Percentiles rank a stretch among this genome's conserved stretches.
Evolutionary conservation across 2,113 vertebrate genomes (phyloP).

Genomic region (Desmodus rotundus): DNA sequence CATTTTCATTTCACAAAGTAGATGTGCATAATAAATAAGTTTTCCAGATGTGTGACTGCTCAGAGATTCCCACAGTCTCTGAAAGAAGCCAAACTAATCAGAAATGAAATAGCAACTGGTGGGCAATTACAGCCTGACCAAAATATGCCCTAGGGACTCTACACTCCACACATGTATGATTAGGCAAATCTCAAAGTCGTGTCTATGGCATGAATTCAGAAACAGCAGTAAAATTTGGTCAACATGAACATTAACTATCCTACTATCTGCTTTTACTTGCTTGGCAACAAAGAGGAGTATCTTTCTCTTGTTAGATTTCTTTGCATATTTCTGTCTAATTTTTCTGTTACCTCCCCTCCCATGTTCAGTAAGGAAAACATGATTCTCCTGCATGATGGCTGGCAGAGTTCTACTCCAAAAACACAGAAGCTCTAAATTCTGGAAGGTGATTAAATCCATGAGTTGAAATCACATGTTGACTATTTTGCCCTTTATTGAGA

Average conservation of each 20-base stretch:
- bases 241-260: background rate
- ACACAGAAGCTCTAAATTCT: background rate
- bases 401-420: background rate
- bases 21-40: background rate
- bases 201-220: background rate
- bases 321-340: background rate
- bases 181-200: background rate
- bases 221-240: background rate
- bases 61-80: background rate
- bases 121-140: background rate
- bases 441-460: background rate
- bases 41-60: background rate
- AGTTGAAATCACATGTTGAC: background rate
- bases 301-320: background rate
- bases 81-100: slow-evolving; percentile 53
- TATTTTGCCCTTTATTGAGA: background rate
- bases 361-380: background rate
- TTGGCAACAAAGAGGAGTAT: background rate
- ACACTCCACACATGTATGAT: background rate
- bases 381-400: background rate
- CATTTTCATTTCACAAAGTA: slow-evolving; percentile 48
- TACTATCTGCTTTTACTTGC: background rate
- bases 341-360: background rate
- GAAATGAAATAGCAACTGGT: slow-evolving; percentile 47
- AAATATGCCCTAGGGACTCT: background rate